Base-by-base conservation (phyloP, 2,888 invertebrate species). In the Ariolimax columbianus region DNA sequence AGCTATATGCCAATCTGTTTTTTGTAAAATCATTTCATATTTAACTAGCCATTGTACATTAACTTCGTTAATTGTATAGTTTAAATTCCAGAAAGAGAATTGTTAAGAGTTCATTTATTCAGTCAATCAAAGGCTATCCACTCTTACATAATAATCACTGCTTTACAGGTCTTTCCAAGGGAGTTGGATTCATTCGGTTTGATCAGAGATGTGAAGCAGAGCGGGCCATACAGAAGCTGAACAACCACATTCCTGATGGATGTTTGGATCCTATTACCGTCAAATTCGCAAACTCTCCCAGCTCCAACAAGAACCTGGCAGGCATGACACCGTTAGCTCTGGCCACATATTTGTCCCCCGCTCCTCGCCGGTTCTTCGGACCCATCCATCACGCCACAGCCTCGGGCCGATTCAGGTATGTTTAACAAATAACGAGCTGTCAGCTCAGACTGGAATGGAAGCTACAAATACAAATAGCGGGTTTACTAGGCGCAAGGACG, bases 171-270 rank as follows among this genome's bases (percentile, higher is more conserved):
- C 96, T 97, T 89, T 98, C 97, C 85, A 97, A 98, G 95, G 98
- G 98, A 90, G 98, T 98, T 91, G 98, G 97, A 66, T 98, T 98
- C 95, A 97, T 98, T 91, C 96, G 98, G 89, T 98, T 97, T 94
- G 98, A 98, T 94, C 97, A 97, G 94, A 96, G 97, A 89, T 95
- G 96, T 91, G 98, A 98, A 94, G 98, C 98, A 2, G 98, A 98
- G 94, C 95, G 96, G 86, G 98, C 98, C 88, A 98, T 98, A 93
- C 97, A 97, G 94, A 97, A 97, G 95, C 95, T 98, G 93, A 97
- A 98, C 94, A 97, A 97, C 90, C 97, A 97, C 91, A 96, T 97
- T 92, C 97, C 97, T 72, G 96, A 97, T 91, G 97, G 97, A 88
- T 97, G 97, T 85, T 96, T 97, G 17, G 97, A 97, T 91, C 97